Evolutionary conservation across 1,140 invertebrate genomes (phyloP).

Genomic region (Trinorchestia longiramus): DNA sequence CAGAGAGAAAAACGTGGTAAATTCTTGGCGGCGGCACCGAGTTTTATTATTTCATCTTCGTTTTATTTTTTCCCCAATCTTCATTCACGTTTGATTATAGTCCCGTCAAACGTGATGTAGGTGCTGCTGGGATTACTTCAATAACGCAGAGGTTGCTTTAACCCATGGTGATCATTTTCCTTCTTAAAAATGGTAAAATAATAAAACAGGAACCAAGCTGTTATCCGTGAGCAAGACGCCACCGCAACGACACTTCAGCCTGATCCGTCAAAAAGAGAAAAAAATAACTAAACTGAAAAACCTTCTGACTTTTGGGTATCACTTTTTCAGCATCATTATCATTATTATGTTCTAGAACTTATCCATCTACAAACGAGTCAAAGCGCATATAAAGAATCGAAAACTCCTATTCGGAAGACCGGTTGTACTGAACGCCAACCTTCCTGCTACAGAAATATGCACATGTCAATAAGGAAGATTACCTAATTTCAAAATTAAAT

Average conservation of each 20-base stretch:
- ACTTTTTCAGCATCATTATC: too few relatives aligned
- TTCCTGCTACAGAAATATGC: too few relatives aligned
- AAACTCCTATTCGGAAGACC: too few relatives aligned
- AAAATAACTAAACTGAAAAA: too few relatives aligned
- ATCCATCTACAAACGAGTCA: too few relatives aligned
- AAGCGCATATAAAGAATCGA: too few relatives aligned
- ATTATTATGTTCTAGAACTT: too few relatives aligned
- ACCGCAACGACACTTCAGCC: not conserved
- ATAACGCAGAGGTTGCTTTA: not conserved
- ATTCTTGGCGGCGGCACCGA: not conserved
- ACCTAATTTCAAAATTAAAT: too few relatives aligned
- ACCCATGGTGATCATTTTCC: not conserved
- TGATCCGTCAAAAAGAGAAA: not conserved
- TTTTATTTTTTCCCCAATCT: too few relatives aligned
- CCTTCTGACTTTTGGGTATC: too few relatives aligned
- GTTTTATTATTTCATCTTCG: not conserved
- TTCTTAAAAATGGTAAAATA: not conserved
- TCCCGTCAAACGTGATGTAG: not conserved
- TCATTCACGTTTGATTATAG: not conserved
- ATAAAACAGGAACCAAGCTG: not conserved
- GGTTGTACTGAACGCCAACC: too few relatives aligned
- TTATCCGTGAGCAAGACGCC: not conserved
- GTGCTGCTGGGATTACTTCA: not conserved
- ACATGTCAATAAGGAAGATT: too few relatives aligned
- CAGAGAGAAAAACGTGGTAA: not conserved